phyloP scores from a whole-genome alignment of 1,140 invertebrate genomes.

The Tetramorium alpestre region DNA sequence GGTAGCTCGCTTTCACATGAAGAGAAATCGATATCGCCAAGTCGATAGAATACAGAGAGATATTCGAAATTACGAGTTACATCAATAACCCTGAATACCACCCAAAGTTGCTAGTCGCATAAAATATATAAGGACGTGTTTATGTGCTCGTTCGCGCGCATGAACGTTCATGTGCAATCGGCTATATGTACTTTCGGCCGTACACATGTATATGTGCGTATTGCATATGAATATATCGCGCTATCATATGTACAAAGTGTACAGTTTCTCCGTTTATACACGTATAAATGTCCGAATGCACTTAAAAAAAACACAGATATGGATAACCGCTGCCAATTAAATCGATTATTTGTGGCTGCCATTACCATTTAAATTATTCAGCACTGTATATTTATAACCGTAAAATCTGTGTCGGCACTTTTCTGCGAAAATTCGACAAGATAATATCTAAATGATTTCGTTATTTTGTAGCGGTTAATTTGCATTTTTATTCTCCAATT shows the following conservation, averaged over 20 bases:
- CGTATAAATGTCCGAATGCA: not conserved
- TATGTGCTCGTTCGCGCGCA: conserved; percentile 17
- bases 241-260: conserved; percentile 2
- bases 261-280: conserved; percentile 8
- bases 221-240: not conserved
- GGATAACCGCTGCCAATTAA: conserved; percentile 19
- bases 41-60: conserved; percentile 41
- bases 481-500: not conserved
- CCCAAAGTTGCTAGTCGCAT: conserved; percentile 2
- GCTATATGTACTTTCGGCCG: not conserved
- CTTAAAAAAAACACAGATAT: conserved; percentile 1
- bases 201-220: not conserved
- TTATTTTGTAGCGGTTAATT: not conserved
- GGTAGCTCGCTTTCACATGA: not conserved
- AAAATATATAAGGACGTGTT: conserved; percentile 32
- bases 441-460: not conserved
- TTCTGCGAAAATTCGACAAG: not conserved
- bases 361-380: not conserved
- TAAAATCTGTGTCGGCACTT: not conserved
- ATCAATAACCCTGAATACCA: conserved; percentile 38
- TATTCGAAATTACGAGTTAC: conserved; percentile 36
- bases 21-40: conserved; percentile 29
- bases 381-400: not conserved
- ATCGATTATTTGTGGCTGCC: conserved; percentile 12
- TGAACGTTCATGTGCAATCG: conserved; percentile 18